These are phyloP conservation scores for Squalus acanthias DNA, from an alignment of 2,797 vertebrate genomes.

Conservation along the genomic window DNA sequence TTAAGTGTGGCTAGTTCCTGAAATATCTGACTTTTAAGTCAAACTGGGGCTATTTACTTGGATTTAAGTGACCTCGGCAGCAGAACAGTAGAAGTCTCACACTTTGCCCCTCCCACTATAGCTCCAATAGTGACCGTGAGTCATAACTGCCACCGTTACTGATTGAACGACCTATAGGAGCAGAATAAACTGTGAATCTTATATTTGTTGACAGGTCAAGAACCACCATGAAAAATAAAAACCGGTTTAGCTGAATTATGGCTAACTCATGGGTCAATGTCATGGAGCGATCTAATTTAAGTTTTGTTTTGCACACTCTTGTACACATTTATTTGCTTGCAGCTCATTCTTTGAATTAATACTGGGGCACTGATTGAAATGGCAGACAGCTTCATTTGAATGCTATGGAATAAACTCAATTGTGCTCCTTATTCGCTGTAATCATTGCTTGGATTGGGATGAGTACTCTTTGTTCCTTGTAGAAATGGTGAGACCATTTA, in stretches of 20 bases:
- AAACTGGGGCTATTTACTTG: background rate
- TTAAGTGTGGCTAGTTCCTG: background rate
- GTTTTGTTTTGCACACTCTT: background rate
- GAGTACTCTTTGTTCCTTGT: background rate
- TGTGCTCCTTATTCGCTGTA: background rate
- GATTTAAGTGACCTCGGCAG: background rate
- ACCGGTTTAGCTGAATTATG: background rate
- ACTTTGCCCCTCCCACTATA: background rate
- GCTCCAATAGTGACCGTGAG: background rate
- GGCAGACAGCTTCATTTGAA: background rate
- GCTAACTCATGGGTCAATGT: background rate
- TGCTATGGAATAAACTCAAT: background rate
- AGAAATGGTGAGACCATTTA: background rate
- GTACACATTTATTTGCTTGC: background rate
- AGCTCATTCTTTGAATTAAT: background rate
- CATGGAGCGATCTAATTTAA: background rate
- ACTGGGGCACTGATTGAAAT: background rate
- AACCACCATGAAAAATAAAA: background rate
- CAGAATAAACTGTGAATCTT: too few relatives aligned
- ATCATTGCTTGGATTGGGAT: background rate
- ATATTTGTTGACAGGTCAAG: too few relatives aligned
- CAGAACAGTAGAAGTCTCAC: background rate
- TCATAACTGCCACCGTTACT: background rate
- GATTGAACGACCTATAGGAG: too few relatives aligned
- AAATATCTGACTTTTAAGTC: background rate